These are phyloP conservation scores for Carcharodon carcharias DNA, from an alignment of 2,797 vertebrate genomes.

Conservation along the genomic window DNA sequence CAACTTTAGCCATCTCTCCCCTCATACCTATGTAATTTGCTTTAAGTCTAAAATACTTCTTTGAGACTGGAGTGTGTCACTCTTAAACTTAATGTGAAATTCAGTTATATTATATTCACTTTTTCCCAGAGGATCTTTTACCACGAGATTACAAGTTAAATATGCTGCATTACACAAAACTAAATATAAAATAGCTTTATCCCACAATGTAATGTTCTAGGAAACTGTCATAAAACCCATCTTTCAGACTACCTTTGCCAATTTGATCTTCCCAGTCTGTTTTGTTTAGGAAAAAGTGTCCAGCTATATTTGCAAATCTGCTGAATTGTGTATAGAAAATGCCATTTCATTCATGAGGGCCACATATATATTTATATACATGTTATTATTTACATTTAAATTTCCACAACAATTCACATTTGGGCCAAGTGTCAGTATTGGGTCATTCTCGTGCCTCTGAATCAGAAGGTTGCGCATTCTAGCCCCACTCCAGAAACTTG, in stretches of 20 bases:
- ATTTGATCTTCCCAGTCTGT: not conserved
- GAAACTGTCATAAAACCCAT: not conserved
- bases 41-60: too few species aligned
- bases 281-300: not conserved
- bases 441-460: not conserved
- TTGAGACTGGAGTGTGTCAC: too few species aligned
- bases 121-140: not conserved
- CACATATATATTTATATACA: too few species aligned
- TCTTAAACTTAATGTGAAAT: too few species aligned
- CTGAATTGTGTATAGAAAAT: not conserved
- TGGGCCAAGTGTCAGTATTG: not conserved
- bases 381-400: too few species aligned
- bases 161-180: too few species aligned
- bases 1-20: too few species aligned
- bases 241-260: not conserved
- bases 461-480: not conserved
- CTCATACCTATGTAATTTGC: too few species aligned
- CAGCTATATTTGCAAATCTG: not conserved
- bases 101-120: too few species aligned
- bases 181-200: not conserved
- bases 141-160: not conserved
- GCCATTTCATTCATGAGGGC: not conserved
- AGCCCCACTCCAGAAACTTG: not conserved
- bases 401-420: not conserved
- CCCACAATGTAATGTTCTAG: not conserved